phyloP scores from a whole-genome alignment of 2,888 invertebrate species.

The Galerucella pusilla region DNA sequence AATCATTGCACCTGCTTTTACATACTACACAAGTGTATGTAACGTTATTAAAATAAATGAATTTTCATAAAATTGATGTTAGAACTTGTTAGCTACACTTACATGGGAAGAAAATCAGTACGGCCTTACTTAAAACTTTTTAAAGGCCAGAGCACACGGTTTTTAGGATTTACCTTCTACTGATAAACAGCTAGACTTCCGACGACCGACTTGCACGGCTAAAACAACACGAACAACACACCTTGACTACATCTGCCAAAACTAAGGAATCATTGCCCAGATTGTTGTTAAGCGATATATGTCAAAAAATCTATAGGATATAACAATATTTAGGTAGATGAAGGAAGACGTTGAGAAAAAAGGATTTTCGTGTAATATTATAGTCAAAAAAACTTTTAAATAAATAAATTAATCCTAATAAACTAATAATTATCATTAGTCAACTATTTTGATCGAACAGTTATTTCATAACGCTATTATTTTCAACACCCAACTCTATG shows the following conservation, averaged over 20 bases:
- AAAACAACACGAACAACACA: constrained; percentile 61
- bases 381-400: not conserved
- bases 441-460: not conserved
- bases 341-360: not conserved
- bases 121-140: constrained; percentile 44
- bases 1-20: not conserved
- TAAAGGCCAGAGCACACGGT: constrained; percentile 50
- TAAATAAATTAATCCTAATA: not conserved
- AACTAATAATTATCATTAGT: not conserved
- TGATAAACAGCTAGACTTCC: constrained; percentile 65
- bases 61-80: constrained; percentile 15
- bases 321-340: no score
- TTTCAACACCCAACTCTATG: not conserved
- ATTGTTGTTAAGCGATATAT: constrained; percentile 42
- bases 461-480: not conserved
- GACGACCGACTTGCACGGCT: constrained; percentile 67
- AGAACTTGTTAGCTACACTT: constrained; percentile 48
- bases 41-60: not conserved
- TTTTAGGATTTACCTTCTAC: constrained; percentile 66
- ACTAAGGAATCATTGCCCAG: constrained; percentile 42
- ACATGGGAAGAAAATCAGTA: constrained; percentile 47
- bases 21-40: not conserved
- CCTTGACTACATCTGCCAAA: constrained; percentile 53
- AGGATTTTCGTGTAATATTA: not conserved
- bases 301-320: no score